phyloP scores from a whole-genome alignment of 2,797 vertebrate species.

The Nasua narica region DNA sequence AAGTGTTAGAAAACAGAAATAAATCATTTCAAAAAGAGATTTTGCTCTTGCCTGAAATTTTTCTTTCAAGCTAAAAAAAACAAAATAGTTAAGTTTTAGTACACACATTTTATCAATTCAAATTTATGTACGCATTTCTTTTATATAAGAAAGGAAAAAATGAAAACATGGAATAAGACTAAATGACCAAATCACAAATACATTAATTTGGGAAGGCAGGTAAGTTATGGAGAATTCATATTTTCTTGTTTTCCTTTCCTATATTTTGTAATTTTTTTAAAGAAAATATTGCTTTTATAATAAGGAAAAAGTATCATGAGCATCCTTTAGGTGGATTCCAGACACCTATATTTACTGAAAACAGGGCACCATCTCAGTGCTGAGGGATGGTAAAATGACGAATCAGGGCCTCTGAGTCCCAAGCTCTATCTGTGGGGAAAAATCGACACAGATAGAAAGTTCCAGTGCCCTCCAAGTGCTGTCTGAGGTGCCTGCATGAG shows the following conservation, averaged over 20 bases:
- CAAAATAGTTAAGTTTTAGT: constrained; percentile 27
- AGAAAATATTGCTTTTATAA: neutral
- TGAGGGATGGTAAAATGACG: neutral
- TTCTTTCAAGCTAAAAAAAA: neutral
- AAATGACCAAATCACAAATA: constrained; percentile 11
- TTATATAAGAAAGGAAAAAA: constrained; percentile 38
- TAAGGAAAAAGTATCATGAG: neutral
- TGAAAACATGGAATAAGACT: neutral
- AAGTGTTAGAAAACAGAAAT: constrained; percentile 23
- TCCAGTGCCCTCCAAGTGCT: neutral
- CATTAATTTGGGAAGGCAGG: neutral
- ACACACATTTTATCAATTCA: neutral
- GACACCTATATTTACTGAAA: neutral
- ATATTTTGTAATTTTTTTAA: neutral
- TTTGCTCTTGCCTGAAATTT: neutral
- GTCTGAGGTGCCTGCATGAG: neutral
- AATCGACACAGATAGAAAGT: neutral
- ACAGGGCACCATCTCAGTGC: neutral
- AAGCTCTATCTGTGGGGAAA: neutral
- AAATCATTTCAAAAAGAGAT: constrained; percentile 40
- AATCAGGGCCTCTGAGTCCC: neutral
- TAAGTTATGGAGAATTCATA: neutral
- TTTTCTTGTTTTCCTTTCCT: neutral
- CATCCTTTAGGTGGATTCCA: neutral
- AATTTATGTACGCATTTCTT: neutral